Percentiles rank a stretch among this genome's conserved stretches.
phyloP scores from a whole-genome alignment of 2,797 vertebrate genomes.

The Corythornis leucogaster region DNA sequence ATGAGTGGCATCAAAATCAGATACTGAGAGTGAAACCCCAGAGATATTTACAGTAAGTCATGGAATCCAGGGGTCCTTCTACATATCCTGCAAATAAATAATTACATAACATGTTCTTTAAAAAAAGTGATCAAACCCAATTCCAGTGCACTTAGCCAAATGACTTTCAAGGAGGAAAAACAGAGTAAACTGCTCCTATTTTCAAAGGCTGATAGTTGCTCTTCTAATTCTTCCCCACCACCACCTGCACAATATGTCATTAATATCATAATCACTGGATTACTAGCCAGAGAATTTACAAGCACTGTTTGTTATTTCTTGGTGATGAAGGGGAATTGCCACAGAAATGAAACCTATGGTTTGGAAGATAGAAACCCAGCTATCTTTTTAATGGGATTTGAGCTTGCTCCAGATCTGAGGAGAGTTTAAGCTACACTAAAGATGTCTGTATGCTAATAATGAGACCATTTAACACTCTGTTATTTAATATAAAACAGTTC shows the following conservation, averaged over 20 bases:
- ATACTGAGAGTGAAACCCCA: background rate
- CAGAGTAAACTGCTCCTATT: conserved; percentile 16
- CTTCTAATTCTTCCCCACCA: background rate
- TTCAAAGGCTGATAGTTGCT: background rate
- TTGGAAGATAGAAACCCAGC: conserved; percentile 20
- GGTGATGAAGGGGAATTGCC: background rate
- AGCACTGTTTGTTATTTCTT: conserved; percentile 27
- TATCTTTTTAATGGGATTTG: conserved; percentile 39
- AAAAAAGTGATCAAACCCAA: conserved; percentile 2
- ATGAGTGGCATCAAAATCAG: background rate
- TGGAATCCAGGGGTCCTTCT: background rate
- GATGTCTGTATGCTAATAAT: conserved; percentile 26
- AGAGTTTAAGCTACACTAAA: conserved; percentile 5
- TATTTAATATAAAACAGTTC: conserved; percentile 8
- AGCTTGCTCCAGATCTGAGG: background rate
- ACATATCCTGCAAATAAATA: conserved; percentile 10
- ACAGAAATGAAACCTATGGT: background rate
- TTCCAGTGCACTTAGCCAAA: conserved; percentile 32
- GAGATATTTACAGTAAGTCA: background rate
- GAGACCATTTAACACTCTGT: conserved; percentile 7
- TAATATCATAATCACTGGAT: conserved; percentile 25
- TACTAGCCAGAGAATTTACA: conserved; percentile 47
- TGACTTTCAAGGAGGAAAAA: conserved; percentile 14
- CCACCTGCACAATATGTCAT: conserved; percentile 7
- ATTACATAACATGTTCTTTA: background rate